Evolutionary conservation across 35 echinoderm and acorn worm species (phyloP).

Genomic region (Apostichopus japonicus): DNA sequence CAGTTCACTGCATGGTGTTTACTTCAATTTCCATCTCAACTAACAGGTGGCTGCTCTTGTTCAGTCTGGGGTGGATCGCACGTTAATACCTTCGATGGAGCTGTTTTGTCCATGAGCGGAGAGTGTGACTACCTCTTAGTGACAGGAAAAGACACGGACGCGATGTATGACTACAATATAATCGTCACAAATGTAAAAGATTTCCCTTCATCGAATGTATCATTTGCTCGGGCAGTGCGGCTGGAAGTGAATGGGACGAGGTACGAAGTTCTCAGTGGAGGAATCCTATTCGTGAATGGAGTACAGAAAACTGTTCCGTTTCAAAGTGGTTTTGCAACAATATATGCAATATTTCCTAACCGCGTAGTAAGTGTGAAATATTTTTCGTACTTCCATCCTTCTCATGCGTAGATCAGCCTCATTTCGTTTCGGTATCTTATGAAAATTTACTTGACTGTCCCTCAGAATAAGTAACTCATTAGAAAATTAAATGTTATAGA

Average conservation of each 20-base stretch:
- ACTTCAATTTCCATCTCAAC: neutral
- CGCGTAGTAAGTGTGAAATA: neutral
- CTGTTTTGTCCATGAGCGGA: neutral
- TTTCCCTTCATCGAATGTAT: neutral
- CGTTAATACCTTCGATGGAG: neutral
- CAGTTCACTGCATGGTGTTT: neutral
- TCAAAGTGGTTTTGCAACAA: neutral
- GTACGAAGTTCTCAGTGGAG: slow-evolving; percentile 18
- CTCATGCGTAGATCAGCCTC: too few species aligned
- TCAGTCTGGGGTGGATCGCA: slow-evolving; percentile 17
- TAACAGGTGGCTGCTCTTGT: slow-evolving; percentile 1
- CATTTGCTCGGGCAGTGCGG: neutral
- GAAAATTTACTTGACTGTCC: too few species aligned
- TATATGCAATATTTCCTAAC: neutral
- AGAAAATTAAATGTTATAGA: too few species aligned
- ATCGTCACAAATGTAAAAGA: neutral
- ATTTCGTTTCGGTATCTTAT: too few species aligned
- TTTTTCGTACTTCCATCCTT: too few species aligned
- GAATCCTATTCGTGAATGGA: slow-evolving; percentile 12
- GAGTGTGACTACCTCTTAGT: slow-evolving; percentile 15
- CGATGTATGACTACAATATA: neutral
- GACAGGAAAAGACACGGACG: neutral
- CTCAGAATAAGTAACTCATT: too few species aligned
- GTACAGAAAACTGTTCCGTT: neutral
- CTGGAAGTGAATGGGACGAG: neutral